Evolutionary conservation across 2,888 invertebrate genomes (phyloP).

Genomic region (Leucophora obtusa): DNA sequence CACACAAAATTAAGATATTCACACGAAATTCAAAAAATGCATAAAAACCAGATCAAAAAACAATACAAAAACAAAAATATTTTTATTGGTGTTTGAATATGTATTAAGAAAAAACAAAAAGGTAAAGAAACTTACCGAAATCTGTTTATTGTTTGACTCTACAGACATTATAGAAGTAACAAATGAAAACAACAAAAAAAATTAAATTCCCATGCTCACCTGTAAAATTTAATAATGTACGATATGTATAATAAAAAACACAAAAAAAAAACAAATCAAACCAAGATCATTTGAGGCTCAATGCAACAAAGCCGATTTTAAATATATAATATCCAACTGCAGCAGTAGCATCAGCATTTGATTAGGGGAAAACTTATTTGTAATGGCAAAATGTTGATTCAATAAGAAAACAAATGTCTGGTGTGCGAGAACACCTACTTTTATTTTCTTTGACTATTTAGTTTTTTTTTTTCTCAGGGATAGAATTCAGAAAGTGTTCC

Average conservation of each 20-base stretch:
- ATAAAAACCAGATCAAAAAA: slow-evolving; percentile 60
- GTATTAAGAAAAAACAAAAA: slow-evolving; percentile 7
- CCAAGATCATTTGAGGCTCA: slow-evolving; percentile 41
- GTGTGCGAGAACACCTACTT: too few species aligned
- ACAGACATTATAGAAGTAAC: slow-evolving; percentile 31
- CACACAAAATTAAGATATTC: slow-evolving; percentile 62
- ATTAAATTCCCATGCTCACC: slow-evolving; percentile 56
- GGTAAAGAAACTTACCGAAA: slow-evolving; percentile 33
- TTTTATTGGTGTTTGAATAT: slow-evolving; percentile 15
- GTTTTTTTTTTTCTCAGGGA: too few species aligned
- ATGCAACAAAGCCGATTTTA: slow-evolving; percentile 48
- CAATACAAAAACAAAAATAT: slow-evolving; percentile 43
- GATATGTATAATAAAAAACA: not conserved
- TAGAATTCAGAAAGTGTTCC: too few species aligned
- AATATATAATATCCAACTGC: slow-evolving; percentile 14
- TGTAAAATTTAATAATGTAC: slow-evolving; percentile 27
- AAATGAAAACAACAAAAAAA: slow-evolving; percentile 10
- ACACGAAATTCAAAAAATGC: slow-evolving; percentile 57
- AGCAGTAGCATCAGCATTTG: too few species aligned
- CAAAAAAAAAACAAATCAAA: slow-evolving; percentile 28
- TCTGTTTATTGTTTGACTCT: slow-evolving; percentile 45
- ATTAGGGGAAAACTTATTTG: too few species aligned
- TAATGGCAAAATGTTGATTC: too few species aligned
- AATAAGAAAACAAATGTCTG: too few species aligned
- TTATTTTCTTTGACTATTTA: too few species aligned